phyloP scores from a whole-genome alignment of 2,797 vertebrate species.

The Chelonia mydas region DNA sequence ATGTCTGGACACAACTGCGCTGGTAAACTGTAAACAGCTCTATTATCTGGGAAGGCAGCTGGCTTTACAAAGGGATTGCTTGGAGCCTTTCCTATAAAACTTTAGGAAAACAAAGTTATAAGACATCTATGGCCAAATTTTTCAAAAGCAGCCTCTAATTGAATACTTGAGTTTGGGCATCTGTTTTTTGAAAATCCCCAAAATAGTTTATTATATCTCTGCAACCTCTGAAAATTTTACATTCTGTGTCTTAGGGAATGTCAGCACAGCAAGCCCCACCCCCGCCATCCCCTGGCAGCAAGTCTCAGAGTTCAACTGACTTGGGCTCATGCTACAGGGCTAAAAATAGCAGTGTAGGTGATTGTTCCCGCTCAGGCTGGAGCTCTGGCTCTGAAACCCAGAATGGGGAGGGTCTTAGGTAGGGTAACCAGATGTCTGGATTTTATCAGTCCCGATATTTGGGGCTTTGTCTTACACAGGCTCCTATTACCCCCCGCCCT shows the following conservation, averaged over 20 bases:
- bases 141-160: neutral
- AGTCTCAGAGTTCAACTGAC: neutral
- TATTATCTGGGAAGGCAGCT: neutral
- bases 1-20: neutral
- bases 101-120: neutral
- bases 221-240: neutral
- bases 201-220: neutral
- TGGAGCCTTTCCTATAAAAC: neutral
- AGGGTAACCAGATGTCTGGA: too few relatives aligned
- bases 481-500: too few relatives aligned
- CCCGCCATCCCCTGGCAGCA: rapidly evolving
- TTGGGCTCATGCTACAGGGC: too few relatives aligned
- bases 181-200: neutral
- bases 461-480: too few relatives aligned
- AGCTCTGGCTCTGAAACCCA: too few relatives aligned
- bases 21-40: neutral
- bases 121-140: neutral
- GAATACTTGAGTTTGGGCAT: neutral
- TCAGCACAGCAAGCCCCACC: neutral
- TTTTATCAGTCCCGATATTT: too few relatives aligned
- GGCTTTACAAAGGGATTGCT: neutral
- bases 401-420: too few relatives aligned
- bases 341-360: too few relatives aligned
- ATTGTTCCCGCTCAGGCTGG: too few relatives aligned
- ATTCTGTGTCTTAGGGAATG: neutral